A percentile compares a stretch with the other conserved stretches of the same genome.
Evolutionary conservation across 2,113 vertebrate species (phyloP).

Genomic region (Todiramphus saurophagus): DNA sequence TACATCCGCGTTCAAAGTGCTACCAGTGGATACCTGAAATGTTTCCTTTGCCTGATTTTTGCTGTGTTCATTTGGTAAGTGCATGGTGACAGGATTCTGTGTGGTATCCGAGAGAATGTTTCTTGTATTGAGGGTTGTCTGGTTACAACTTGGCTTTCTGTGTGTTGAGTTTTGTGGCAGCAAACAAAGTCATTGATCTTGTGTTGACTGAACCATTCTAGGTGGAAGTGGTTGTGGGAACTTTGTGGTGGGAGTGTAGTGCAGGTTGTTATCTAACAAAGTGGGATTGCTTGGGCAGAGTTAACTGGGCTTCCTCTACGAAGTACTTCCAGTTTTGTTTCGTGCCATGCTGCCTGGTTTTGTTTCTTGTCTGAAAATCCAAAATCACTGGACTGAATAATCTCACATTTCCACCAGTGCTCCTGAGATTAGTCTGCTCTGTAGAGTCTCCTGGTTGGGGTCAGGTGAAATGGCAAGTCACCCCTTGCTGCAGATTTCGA

Average conservation of each 20-base stretch:
- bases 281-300: not conserved
- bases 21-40: slow-evolving; percentile 65
- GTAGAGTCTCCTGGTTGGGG: not conserved
- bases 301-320: not conserved
- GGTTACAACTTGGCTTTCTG: not conserved
- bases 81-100: not conserved
- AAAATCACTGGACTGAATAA: not conserved
- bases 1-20: slow-evolving; percentile 63
- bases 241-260: not conserved
- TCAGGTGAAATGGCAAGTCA: not conserved
- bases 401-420: not conserved
- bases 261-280: not conserved
- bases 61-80: slow-evolving; percentile 76
- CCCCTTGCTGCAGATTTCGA: not conserved
- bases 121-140: not conserved
- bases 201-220: not conserved
- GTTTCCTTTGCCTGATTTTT: slow-evolving; percentile 40
- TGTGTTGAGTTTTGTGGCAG: not conserved
- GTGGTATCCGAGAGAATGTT: not conserved
- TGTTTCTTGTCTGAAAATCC: not conserved
- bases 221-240: not conserved
- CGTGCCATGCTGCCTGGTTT: not conserved
- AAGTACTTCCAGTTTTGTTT: not conserved
- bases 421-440: slow-evolving; percentile 16
- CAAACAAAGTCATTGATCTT: not conserved